Conservation (phyloP, 2,888 invertebrate genomes). For the Erebia aethiops region DNA sequence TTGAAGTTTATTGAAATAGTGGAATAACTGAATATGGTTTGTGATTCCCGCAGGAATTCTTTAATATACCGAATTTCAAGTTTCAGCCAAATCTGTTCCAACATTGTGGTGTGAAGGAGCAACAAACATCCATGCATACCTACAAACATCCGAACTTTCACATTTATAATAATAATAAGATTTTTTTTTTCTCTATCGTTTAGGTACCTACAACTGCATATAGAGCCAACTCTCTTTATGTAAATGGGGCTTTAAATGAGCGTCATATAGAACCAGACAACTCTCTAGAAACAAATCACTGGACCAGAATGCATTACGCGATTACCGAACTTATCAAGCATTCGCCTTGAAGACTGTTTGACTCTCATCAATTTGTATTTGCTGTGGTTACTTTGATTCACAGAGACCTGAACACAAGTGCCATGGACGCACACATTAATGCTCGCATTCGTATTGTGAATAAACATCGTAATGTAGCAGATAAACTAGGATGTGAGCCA, state of each 20-base stretch:
- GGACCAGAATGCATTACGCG: slow-evolving; percentile 28
- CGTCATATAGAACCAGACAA: not conserved
- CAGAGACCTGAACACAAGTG: slow-evolving; percentile 66
- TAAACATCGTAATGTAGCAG: slow-evolving; percentile 84
- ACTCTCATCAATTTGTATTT: slow-evolving; percentile 40
- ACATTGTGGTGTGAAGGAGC: too few species aligned
- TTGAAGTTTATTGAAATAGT: too few species aligned
- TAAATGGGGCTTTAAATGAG: slow-evolving; percentile 1
- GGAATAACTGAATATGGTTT: too few species aligned
- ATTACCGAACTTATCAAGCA: slow-evolving; percentile 22
- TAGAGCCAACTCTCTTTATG: slow-evolving; percentile 12
- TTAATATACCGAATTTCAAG: too few species aligned
- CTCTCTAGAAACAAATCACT: slow-evolving; percentile 16
- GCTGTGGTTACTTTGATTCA: slow-evolving; percentile 38
- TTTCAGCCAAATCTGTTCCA: too few species aligned
- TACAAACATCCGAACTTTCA: too few species aligned
- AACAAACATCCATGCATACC: too few species aligned
- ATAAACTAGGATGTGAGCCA: slow-evolving; percentile 83
- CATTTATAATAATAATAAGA: not conserved
- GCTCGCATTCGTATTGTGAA: slow-evolving; percentile 82
- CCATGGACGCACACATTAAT: slow-evolving; percentile 78
- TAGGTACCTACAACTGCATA: not conserved
- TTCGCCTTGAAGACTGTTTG: slow-evolving; percentile 39
- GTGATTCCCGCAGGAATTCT: too few species aligned
- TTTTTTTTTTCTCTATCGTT: not conserved